phyloP scores from a whole-genome alignment of 2,113 vertebrate genomes.

The Empidonax traillii region DNA sequence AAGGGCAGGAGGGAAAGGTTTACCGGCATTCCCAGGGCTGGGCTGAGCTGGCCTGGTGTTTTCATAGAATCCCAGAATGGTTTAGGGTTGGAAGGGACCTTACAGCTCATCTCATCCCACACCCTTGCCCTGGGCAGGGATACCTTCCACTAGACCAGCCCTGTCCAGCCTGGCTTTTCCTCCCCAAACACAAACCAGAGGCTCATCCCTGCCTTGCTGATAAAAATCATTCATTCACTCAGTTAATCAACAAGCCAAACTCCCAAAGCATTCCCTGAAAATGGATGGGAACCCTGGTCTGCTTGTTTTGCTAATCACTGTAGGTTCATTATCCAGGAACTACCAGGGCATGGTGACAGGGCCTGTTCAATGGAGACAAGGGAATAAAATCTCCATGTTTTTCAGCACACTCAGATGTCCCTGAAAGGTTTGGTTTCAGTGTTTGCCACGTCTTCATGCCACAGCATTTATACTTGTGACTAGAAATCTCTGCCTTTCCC shows the following conservation, averaged over 20 bases:
- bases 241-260: not conserved
- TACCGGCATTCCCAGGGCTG: not conserved
- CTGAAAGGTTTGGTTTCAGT: not conserved
- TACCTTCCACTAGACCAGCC: not conserved
- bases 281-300: not conserved
- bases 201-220: not conserved
- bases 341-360: not conserved
- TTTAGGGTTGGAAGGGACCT: not conserved
- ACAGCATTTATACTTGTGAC: not conserved
- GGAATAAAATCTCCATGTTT: not conserved
- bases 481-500: not conserved
- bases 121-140: not conserved
- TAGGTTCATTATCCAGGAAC: not conserved
- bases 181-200: not conserved
- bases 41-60: not conserved
- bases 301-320: not conserved
- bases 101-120: not conserved
- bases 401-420: not conserved
- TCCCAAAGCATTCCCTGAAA: not conserved
- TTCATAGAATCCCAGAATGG: not conserved
- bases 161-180: not conserved
- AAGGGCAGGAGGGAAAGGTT: not conserved
- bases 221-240: not conserved
- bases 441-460: not conserved
- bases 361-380: accelerated